Evolutionary conservation across 2,888 invertebrate genomes (phyloP), one percentile per base, ranked within the genome.

Genomic region (Pyrgus malvae): DNA sequence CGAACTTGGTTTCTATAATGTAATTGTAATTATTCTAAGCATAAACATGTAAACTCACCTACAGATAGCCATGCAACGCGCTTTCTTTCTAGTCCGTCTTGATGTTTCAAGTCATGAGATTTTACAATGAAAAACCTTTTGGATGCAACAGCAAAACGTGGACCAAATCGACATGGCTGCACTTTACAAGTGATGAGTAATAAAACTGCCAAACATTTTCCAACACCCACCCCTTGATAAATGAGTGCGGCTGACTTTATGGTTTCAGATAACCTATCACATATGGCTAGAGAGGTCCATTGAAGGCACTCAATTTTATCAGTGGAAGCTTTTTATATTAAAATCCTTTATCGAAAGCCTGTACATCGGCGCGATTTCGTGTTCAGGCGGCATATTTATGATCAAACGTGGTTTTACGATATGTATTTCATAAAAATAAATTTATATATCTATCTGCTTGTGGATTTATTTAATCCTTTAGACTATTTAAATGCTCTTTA

Each of bases 281-380:
- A 17, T 27, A 33, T 44, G 35, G 31, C 41, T n/a, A 35, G 37
- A 48, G 40, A 31, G 25, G 33, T 33, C 50, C 44, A 44, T 51
- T 53, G 45, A 44, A 38, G 57, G 55, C 48, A 58, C 59, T 61
- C 21, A n/a, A 25, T 35, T 58, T 63, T 65, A 69, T 66, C 63
- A 60, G 48, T 54, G 55, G 66, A 67, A 66, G 62, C 66, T 62
- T 68, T 67, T 62, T 57, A 17, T 48, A 48, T 55, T 48, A 60
- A 60, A 44, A 46, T 49, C 46, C 38, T 63, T 66, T 58, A 60
- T 63, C 55, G 61, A 50, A 17, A 42, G 9, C 25, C 25, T 23
- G 17, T 37, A 37, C 37, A 37, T 37, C 16, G 35, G 35, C 16
- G 14, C 35, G 29, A 7, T 25, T 25, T 8, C n/a, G 29, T 9